Conservation (phyloP, 2,888 invertebrate genomes). For the Temnothorax rugatulus region DNA sequence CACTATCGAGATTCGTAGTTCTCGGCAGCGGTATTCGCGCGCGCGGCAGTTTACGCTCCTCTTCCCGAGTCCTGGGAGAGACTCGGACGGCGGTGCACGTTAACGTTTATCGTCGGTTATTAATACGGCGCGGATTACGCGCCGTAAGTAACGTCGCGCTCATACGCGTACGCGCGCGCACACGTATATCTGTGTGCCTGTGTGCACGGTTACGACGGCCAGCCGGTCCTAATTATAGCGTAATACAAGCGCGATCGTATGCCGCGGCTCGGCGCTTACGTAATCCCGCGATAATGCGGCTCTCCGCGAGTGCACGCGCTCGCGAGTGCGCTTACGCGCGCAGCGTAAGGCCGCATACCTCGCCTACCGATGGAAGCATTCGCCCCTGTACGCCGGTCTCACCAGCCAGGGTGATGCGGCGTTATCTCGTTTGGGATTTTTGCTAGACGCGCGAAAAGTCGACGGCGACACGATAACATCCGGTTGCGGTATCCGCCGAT, state of each 20-base stretch:
- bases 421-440: slow-evolving; percentile 69
- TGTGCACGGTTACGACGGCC: slow-evolving; percentile 61
- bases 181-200: slow-evolving; percentile 27
- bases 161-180: background rate
- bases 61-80: slow-evolving; percentile 24
- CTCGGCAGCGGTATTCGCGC: slow-evolving; percentile 47
- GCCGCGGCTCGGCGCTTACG: slow-evolving; percentile 76
- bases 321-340: slow-evolving; percentile 63
- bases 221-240: slow-evolving; percentile 80
- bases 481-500: slow-evolving; percentile 24
- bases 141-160: slow-evolving; percentile 44
- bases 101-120: slow-evolving; percentile 68
- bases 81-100: slow-evolving; percentile 49
- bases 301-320: slow-evolving; percentile 60
- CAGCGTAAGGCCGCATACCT: slow-evolving; percentile 71
- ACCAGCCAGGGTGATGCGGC: slow-evolving; percentile 49
- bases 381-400: slow-evolving; percentile 44
- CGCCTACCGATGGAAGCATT: slow-evolving; percentile 71
- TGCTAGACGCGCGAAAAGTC: background rate
- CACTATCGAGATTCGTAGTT: slow-evolving; percentile 1
- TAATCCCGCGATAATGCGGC: slow-evolving; percentile 79
- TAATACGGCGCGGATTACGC: slow-evolving; percentile 70
- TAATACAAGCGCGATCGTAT: slow-evolving; percentile 76
- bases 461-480: slow-evolving; percentile 23
- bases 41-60: slow-evolving; percentile 37